Percentiles rank a stretch among this genome's conserved stretches.
Evolutionary conservation across 1,140 invertebrate genomes (phyloP).

Genomic region (Hylaeus anthracinus): DNA sequence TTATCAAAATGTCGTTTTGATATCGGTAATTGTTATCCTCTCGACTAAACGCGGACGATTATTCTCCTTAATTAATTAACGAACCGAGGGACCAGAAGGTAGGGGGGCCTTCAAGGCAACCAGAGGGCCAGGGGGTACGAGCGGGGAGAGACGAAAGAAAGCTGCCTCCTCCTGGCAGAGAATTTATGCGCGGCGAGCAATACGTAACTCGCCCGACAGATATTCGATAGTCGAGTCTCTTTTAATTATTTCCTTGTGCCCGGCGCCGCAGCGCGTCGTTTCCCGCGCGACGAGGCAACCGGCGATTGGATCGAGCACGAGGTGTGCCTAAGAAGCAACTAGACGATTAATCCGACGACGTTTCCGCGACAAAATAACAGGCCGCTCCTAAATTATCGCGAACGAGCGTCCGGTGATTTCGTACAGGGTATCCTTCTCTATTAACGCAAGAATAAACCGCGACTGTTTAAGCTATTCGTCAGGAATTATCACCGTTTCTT

Average conservation of each 20-base stretch:
- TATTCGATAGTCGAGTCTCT: constrained; percentile 22
- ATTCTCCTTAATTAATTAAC: constrained; percentile 40
- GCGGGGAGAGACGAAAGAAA: background rate
- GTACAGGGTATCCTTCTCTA: too few relatives aligned
- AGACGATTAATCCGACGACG: too few relatives aligned
- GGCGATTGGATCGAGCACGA: too few relatives aligned
- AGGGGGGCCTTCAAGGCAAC: background rate
- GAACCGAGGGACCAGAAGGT: too few relatives aligned
- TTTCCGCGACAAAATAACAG: too few relatives aligned
- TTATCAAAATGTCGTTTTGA: constrained; percentile 29
- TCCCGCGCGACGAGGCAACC: background rate
- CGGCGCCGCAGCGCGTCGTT: background rate
- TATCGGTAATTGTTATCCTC: constrained; percentile 52
- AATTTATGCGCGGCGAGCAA: constrained; percentile 23
- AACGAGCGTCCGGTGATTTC: too few relatives aligned
- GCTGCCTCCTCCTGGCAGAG: background rate
- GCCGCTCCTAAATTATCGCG: too few relatives aligned
- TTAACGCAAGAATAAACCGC: too few relatives aligned
- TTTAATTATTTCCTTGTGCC: constrained; percentile 19
- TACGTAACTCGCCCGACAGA: background rate
- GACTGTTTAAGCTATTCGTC: too few relatives aligned
- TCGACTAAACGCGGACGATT: background rate
- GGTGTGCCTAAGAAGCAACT: too few relatives aligned
- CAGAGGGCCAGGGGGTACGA: background rate
- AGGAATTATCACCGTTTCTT: too few relatives aligned